phyloP scores from a whole-genome alignment of 2,888 invertebrate genomes.

The Brachypterus glaber region DNA sequence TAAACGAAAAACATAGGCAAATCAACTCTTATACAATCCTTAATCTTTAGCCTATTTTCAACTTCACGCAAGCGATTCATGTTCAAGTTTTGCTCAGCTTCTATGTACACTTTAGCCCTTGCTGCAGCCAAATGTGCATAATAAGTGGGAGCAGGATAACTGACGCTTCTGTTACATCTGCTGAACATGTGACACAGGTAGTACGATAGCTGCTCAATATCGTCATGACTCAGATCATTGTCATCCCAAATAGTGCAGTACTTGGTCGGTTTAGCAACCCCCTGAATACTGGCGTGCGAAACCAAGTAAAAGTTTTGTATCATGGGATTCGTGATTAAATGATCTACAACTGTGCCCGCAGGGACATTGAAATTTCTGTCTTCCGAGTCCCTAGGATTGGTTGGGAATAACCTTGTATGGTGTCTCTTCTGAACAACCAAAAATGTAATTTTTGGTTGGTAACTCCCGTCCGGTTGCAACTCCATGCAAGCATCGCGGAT shows the following conservation, averaged over 20 bases:
- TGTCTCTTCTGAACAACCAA: slow-evolving; percentile 94
- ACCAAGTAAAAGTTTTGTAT: slow-evolving; percentile 81
- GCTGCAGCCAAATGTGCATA: slow-evolving; percentile 81
- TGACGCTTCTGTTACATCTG: slow-evolving; percentile 73
- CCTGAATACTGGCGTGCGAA: slow-evolving; percentile 62
- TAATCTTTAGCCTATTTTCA: slow-evolving; percentile 45
- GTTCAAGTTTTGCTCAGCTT: slow-evolving; percentile 34
- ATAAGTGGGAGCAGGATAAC: slow-evolving; percentile 81
- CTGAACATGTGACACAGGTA: slow-evolving; percentile 79
- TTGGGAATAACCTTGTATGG: slow-evolving; percentile 66
- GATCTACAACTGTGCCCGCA: slow-evolving; percentile 61
- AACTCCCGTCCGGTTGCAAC: slow-evolving; percentile 37
- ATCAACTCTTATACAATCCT: slow-evolving; percentile 44
- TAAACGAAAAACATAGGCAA: slow-evolving; percentile 67
- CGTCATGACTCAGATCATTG: slow-evolving; percentile 56
- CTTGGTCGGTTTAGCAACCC: slow-evolving; percentile 77
- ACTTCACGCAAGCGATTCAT: slow-evolving; percentile 42
- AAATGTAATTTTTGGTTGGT: slow-evolving; percentile 76
- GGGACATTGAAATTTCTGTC: slow-evolving; percentile 54
- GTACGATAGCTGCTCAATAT: slow-evolving; percentile 70
- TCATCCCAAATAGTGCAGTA: slow-evolving; percentile 81
- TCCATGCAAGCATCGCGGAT: slow-evolving; percentile 60
- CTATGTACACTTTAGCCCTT: slow-evolving; percentile 48
- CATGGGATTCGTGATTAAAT: slow-evolving; percentile 72
- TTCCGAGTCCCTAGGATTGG: slow-evolving; percentile 34